Conservation (phyloP, 2,888 invertebrate genomes). For the Drosophila birchii region DNA sequence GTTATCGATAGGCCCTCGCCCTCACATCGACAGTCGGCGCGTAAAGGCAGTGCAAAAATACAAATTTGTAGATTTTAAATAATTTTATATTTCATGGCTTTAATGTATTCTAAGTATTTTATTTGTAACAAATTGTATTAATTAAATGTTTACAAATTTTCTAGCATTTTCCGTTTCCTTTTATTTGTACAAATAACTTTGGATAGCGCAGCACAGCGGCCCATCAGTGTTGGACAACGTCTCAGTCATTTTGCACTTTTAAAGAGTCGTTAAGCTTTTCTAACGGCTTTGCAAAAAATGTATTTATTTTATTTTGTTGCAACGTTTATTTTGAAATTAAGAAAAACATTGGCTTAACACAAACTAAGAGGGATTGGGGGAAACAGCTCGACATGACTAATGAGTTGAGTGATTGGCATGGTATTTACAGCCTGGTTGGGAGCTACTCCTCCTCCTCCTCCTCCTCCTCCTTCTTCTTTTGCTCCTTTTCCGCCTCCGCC, state of each 20-base stretch:
- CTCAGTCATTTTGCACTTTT: not conserved
- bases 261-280: not conserved
- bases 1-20: conserved; percentile 25
- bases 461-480: not conserved
- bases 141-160: not conserved
- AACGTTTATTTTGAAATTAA: conserved; percentile 56
- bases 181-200: not conserved
- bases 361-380: conserved; percentile 37
- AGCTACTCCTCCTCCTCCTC: conserved; percentile 9
- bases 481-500: not conserved
- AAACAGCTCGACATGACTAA: conserved; percentile 44
- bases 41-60: conserved; percentile 2
- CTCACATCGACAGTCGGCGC: not conserved
- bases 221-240: not conserved
- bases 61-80: not conserved
- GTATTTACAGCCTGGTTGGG: conserved; percentile 41
- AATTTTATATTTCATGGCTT: not conserved
- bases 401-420: conserved; percentile 43
- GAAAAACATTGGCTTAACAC: conserved; percentile 41
- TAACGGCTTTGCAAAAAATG: not conserved
- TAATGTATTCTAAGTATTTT: not conserved
- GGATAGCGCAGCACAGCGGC: not conserved
- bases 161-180: not conserved
- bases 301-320: conserved; percentile 46
- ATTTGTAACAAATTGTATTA: not conserved